Evolutionary conservation across 2,113 vertebrate genomes (phyloP), one percentile per base, ranked within the genome.

Genomic region (Channa maculata): DNA sequence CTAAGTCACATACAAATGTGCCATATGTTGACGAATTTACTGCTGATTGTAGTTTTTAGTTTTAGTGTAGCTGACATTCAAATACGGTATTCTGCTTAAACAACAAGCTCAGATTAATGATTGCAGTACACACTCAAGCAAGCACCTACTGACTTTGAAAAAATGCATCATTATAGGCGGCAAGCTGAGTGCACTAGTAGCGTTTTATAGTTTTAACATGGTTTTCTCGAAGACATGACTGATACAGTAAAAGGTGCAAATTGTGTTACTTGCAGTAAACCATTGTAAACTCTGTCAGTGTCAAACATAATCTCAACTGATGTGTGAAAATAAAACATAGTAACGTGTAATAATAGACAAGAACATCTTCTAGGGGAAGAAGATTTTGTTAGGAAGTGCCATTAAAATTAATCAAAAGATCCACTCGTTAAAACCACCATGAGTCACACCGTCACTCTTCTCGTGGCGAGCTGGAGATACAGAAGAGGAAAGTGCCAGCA

Each of bases 371-470:
- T 34, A 5, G 34, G 48, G 51, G 73, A 64, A 48, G 46, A 49
- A 24, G 41, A 77, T 74, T 89, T 82, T 79, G 70, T 82, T 58
- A 36, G 80, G 52, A 79, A 87, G 86, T 81, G 87, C 74, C 83
- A 90, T 92, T 92, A 86, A 88, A 91, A 93, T 87, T 74, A 88
- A 88, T 91, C 84, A 90, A 91, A 91, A 89, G 92, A 85, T 72
- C 52, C 62, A 68, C 77, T 79, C 24, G 62, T 88, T 88, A 82
- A 82, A 88, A 82, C 50, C 75, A 36, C 76, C 62, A 44, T 86
- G 81, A 87, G 75, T 87, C 87, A 87, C 64, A 84, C 78, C 37
- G 46, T 80, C 74, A 72, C 71, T 74, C 46, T 34, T 75, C 71
- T 75, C 0, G 57, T 83, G 77, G 74, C 2, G 33, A 87, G 79